phyloP scores from a whole-genome alignment of 1,140 invertebrate species.

The Heliconius eleuchia region DNA sequence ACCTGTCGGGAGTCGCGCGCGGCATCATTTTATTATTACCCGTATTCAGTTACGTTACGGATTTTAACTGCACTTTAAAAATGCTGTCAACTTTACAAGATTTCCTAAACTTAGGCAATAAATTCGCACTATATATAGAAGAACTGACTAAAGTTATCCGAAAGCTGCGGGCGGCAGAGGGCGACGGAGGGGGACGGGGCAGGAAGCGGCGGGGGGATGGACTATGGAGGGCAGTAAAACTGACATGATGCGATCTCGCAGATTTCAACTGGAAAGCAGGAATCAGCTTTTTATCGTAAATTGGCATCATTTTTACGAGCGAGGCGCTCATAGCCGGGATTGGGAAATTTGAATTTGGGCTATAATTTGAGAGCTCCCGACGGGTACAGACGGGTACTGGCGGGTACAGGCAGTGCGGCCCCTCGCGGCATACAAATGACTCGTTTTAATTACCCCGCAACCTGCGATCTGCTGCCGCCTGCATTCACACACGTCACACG shows the following conservation, averaged over 20 bases:
- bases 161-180: background rate
- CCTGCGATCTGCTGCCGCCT: slow-evolving; percentile 2
- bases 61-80: slow-evolving; percentile 52
- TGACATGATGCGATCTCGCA: slow-evolving; percentile 45
- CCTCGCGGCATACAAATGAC: slow-evolving; percentile 37
- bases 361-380: slow-evolving; percentile 35
- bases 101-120: slow-evolving; percentile 55
- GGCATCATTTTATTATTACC: slow-evolving; percentile 46
- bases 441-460: slow-evolving; percentile 40
- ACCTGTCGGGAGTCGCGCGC: slow-evolving; percentile 32
- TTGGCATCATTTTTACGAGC: slow-evolving; percentile 65
- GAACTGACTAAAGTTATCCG: slow-evolving; percentile 16
- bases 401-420: slow-evolving; percentile 13
- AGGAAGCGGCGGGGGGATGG: background rate
- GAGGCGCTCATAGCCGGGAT: slow-evolving; percentile 44
- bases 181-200: slow-evolving; percentile 5
- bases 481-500: slow-evolving; percentile 1
- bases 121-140: slow-evolving; percentile 57
- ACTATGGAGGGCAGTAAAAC: slow-evolving; percentile 40
- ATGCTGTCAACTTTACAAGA: slow-evolving; percentile 56
- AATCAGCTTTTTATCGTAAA: slow-evolving; percentile 64
- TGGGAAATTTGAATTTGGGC: slow-evolving; percentile 49
- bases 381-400: background rate
- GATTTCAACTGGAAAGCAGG: slow-evolving; percentile 45
- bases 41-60: slow-evolving; percentile 28